Conservation (phyloP, 2,888 invertebrate species). For the Xylota sylvarum region DNA sequence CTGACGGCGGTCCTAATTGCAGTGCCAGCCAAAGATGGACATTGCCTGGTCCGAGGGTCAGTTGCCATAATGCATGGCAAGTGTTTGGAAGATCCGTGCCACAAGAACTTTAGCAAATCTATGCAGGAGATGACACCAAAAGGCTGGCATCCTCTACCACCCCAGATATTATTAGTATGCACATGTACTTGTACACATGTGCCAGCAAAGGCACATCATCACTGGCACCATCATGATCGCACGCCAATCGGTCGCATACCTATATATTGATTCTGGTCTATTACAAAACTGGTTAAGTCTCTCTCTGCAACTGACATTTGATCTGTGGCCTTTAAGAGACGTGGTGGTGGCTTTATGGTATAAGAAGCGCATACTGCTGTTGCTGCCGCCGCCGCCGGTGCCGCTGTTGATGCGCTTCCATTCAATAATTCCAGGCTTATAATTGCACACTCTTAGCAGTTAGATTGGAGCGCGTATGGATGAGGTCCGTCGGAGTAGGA, state of each 20-base stretch:
- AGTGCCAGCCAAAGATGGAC: conserved; percentile 40
- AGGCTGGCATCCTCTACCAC: conserved; percentile 40
- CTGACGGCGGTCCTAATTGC: conserved; percentile 68
- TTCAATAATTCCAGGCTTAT: conserved; percentile 67
- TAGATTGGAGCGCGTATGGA: background rate
- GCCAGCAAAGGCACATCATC: conserved; percentile 32
- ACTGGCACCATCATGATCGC: conserved; percentile 33
- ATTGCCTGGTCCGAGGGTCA: conserved; percentile 4
- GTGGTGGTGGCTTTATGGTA: conserved; percentile 59
- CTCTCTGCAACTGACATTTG: conserved; percentile 74
- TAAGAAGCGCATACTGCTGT: conserved; percentile 62
- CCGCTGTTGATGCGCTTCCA: conserved; percentile 57
- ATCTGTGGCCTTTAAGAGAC: conserved; percentile 75
- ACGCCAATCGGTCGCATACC: conserved; percentile 55
- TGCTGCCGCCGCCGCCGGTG: conserved; percentile 14
- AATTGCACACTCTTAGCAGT: conserved; percentile 46
- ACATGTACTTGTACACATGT: conserved; percentile 1
- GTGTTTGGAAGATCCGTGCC: conserved; percentile 24
- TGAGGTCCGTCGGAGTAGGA: conserved; percentile 20
- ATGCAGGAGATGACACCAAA: conserved; percentile 58
- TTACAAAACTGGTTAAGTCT: conserved; percentile 74
- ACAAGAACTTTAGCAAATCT: conserved; percentile 37
- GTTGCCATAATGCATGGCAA: conserved; percentile 6
- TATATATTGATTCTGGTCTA: conserved; percentile 70
- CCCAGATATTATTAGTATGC: conserved; percentile 10